Base-by-base conservation (phyloP, 2,113 vertebrate genomes). In the Parus major region DNA sequence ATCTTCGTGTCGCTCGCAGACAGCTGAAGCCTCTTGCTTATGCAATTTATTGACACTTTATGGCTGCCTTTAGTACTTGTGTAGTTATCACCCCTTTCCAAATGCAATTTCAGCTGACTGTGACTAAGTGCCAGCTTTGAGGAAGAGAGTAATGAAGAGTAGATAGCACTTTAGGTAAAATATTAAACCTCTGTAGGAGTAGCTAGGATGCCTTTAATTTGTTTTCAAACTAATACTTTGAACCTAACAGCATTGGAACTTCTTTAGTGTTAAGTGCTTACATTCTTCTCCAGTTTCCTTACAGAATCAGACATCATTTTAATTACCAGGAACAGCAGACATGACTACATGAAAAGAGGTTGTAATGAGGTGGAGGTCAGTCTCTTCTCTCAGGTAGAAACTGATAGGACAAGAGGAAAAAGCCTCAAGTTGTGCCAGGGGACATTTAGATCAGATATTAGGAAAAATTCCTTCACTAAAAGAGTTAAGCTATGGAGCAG, bases 41-140 rank as follows among this genome's bases (percentile, higher is more conserved):
- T 96, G 96, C 95, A 97, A 97, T 98, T 97, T 97, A 97, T 98
- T 98, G 98, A 98, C 97, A 97, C 90, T 97, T 97, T 97, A 95
- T 96, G 93, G 95, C 93, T 97, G 97, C 97, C 95, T 96, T 96
- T 96, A 97, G 97, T 98, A 97, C 96, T 97, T 79, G 93, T 86
- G 96, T 94, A 98, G 97, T 98, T 98, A 98, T 98, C 97, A 33
- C 83, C 95, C 82, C 90, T 97, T 93, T 98, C 95, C 97, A 98
- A 98, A 98, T 97, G 97, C 86, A 97, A 97, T 98, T 98, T 96
- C 94, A 96, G 88, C 88, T 97, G 96, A 97, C 65, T 84, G 96
- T 97, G 97, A 98, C 97, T 97, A 97, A 98, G 97, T 86, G 90
- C 90, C 78, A 90, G 92, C 95, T 96, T 86, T 86, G 90, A 93